phyloP scores from a whole-genome alignment of 2,888 invertebrate genomes.

The Mactromeris polynyma region DNA sequence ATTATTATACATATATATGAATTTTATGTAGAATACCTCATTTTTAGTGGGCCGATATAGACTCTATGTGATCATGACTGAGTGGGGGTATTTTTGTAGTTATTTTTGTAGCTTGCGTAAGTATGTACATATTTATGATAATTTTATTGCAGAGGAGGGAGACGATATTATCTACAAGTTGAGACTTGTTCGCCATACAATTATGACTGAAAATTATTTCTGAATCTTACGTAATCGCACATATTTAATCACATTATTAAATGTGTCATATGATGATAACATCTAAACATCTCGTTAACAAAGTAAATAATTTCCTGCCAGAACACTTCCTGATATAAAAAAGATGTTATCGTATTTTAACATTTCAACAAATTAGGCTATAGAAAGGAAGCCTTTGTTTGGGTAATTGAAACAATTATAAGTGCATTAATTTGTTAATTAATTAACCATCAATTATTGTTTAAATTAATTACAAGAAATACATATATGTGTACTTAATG shows the following conservation, averaged over 20 bases:
- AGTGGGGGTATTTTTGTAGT: neutral
- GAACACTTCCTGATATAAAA: neutral
- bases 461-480: neutral
- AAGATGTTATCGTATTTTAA: neutral
- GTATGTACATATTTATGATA: neutral
- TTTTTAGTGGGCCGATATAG: too few species aligned
- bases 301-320: slow-evolving; percentile 19
- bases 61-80: neutral
- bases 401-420: neutral
- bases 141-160: neutral
- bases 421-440: neutral
- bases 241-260: neutral
- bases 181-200: neutral
- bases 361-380: neutral
- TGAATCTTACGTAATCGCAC: neutral
- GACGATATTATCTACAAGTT: neutral
- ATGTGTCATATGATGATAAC: neutral
- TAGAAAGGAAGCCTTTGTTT: neutral
- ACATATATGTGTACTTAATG: neutral
- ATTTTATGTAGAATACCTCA: too few species aligned
- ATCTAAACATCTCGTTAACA: neutral
- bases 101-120: neutral
- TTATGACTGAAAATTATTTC: slow-evolving; percentile 2
- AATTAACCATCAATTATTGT: neutral
- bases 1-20: too few species aligned